Base-by-base conservation (phyloP, 2,797 vertebrate genomes). In the Microctenopoma steveboyesi region DNA sequence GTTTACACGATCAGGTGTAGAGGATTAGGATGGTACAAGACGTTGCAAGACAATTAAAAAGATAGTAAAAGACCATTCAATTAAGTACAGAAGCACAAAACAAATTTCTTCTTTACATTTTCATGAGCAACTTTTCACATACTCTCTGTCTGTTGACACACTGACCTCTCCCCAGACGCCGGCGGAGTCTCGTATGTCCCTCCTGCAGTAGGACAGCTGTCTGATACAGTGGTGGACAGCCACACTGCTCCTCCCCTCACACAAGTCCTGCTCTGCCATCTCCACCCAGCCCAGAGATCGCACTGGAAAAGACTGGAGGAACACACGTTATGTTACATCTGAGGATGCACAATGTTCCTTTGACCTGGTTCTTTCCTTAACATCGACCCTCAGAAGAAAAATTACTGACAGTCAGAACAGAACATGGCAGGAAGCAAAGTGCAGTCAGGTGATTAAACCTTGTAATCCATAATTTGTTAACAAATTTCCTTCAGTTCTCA, bases 111-210 rank as follows among this genome's bases (percentile, higher is more conserved):
- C 33, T 35, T 22, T 35, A 35, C 33, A 9, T 35, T 35, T 35
- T 35, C 9, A 35, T 35, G 7, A 35, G 33, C 33, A 35, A 35
- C 33, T 8, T 35, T 35, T 8, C 33, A 35, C 33, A 35, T 35
- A 8, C 33, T 22, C 22, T 22, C 13, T 33, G 37, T 15, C 11
- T 65, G 51, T 16, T 13, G 43, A 52, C 14, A 55, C 14, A 90
- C 95, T 95, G 86, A 99, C 98, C 96, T 98, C 97, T 87, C 96
- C 96, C 95, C 96, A 97, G 33, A 98, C 97, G 57, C 97, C 96
- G 0, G 96, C 95, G 0, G 96, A 96, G 85, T 96, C 95, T 72
- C 94, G 93, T 83, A 98, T 98, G 90, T 97, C 97, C 0, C 95
- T 96, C 91, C 96, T 95, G 92, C 96, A 96, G 90, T 98, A 98